Evolutionary conservation across 1,140 invertebrate genomes (phyloP).

Genomic region (Cyphomyrmex costatus): DNA sequence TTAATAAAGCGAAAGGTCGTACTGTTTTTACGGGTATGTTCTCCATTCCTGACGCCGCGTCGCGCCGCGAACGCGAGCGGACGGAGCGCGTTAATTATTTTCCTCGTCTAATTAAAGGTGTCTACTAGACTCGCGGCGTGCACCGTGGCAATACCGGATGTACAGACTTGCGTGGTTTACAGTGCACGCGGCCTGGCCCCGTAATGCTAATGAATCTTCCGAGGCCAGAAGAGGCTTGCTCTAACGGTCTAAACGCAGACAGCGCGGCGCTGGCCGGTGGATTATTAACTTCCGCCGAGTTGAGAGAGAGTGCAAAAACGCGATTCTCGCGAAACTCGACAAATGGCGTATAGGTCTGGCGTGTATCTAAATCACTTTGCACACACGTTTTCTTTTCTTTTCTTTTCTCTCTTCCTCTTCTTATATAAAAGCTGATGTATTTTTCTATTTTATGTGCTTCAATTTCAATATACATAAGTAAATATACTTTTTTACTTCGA

Average conservation of each 20-base stretch:
- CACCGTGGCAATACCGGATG: constrained; percentile 10
- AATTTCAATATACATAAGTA: too few species aligned
- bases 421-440: too few species aligned
- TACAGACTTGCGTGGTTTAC: neutral
- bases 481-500: too few species aligned
- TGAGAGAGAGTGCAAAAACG: constrained; percentile 12
- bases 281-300: constrained; percentile 28
- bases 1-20: constrained; percentile 1
- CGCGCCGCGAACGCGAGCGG: neutral
- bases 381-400: neutral
- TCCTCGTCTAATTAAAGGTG: constrained; percentile 29
- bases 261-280: constrained; percentile 15
- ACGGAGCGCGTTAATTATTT: constrained; percentile 42
- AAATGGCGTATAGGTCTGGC: constrained; percentile 10
- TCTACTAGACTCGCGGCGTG: neutral
- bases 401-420: neutral
- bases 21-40: neutral
- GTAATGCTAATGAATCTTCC: constrained; percentile 59
- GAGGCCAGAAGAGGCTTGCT: constrained; percentile 23
- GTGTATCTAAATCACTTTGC: constrained; percentile 57
- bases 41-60: neutral
- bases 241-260: constrained; percentile 13
- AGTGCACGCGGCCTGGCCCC: constrained; percentile 22
- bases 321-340: constrained; percentile 41
- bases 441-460: too few species aligned